Base-by-base conservation (phyloP, 2,888 invertebrate species). In the Plemyria rubiginata region DNA sequence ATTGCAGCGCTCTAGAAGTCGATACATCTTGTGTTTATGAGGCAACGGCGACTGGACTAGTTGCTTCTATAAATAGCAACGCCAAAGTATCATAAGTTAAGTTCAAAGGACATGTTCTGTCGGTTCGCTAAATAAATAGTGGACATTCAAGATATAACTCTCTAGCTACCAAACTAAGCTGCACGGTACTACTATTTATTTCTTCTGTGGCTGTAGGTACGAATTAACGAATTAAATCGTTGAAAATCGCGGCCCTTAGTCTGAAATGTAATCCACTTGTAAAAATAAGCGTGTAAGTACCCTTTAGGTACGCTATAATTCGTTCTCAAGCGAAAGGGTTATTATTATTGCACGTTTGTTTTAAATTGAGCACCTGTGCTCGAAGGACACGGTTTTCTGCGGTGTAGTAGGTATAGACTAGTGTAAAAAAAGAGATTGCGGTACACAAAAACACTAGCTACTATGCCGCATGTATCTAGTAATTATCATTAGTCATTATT, bases 281-380 rank as follows among this genome's bases (percentile, higher is more conserved):
- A 6, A 43, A 13, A 48, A 32, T 50, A 32, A 13, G 13, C 13
- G n/a, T 29, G 22, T 32, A 32, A 11, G 48, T 48, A 29, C 13
- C 16, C 16, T 40, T 52, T 40, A 40, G n/a, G 38, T n/a, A 36
- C 16, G 16, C 4, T 16, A n/a, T 40, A 16, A 15, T 12, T 40
- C 40, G 36, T 36, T 36, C n/a, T 52, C 7, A 41, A 52, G 38
- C 52, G 28, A 46, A 38, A 52, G 16, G 57, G 36, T 32, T 45
- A 58, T 45, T 45, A 58, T 45, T 51, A 51, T 15, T 45, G 0
- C 2, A 52, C 3, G 43, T 46, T n/a, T 53, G 61, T 65, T 62
- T 59, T 64, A 60, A 57, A 52, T 52, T 45, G 15, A 66, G 16
- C 54, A 68, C 66, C 68, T 68, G 68, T 36, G 63, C 46, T 46